Percentiles rank a stretch among this genome's conserved stretches.
Evolutionary conservation across 2,888 invertebrate genomes (phyloP).

Genomic region (Metopia argyrocephala): DNA sequence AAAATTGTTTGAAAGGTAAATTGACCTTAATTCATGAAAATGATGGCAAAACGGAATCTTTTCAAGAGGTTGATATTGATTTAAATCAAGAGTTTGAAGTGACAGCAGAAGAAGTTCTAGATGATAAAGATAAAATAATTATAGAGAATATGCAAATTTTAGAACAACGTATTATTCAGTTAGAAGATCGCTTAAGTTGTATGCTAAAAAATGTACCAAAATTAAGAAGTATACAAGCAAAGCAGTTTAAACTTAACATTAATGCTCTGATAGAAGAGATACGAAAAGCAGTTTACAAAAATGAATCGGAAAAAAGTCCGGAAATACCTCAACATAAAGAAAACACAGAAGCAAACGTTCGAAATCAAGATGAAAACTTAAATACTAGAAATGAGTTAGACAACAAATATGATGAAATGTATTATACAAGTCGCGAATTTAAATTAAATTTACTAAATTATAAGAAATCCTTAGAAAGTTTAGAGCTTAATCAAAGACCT

Average conservation of each 20-base stretch:
- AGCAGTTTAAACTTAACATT: conserved; percentile 61
- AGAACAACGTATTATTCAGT: conserved; percentile 33
- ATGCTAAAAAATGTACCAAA: conserved; percentile 58
- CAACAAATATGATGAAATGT: conserved; percentile 66
- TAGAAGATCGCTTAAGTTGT: conserved; percentile 44
- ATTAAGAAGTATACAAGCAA: conserved; percentile 51
- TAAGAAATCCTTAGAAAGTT: conserved; percentile 66
- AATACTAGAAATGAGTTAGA: not conserved
- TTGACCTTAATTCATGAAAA: conserved; percentile 21
- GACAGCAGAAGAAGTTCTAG: conserved; percentile 53
- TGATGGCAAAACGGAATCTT: conserved; percentile 26
- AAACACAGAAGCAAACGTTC: not conserved
- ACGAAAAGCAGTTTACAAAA: conserved; percentile 14
- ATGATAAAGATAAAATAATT: conserved; percentile 59
- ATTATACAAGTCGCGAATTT: conserved; percentile 65
- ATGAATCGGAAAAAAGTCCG: conserved; percentile 38
- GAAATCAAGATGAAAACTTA: not conserved
- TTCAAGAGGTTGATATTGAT: conserved; percentile 19
- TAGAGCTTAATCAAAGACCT: conserved; percentile 66
- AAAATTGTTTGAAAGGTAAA: conserved; percentile 58
- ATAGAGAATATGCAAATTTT: conserved; percentile 61
- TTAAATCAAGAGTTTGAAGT: conserved; percentile 57
- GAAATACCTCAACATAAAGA: not conserved
- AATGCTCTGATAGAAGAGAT: conserved; percentile 52
- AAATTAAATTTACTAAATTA: conserved; percentile 66